phyloP scores from a whole-genome alignment of 37 sponge, comb jelly and placozoan species.

The Aplysina aerophoba region DNA sequence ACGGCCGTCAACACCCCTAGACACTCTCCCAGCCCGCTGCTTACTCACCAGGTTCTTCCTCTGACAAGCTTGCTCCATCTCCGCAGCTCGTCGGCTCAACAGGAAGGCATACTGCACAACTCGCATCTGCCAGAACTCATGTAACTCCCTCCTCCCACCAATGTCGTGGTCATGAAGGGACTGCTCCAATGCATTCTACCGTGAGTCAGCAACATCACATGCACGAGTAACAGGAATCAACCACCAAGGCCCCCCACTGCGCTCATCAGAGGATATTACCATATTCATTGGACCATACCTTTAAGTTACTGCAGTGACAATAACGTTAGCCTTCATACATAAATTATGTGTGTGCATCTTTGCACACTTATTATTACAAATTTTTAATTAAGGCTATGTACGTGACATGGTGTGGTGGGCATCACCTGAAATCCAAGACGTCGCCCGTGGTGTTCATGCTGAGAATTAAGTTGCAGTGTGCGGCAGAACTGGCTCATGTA shows the following conservation, averaged over 20 bases:
- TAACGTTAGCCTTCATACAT: too few species aligned
- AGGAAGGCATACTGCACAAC: constrained; percentile 9
- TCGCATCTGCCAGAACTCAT: constrained; percentile 52
- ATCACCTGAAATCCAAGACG: constrained; percentile 54
- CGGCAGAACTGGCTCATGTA: constrained; percentile 45
- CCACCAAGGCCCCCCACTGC: too few species aligned
- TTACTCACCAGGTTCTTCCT: neutral
- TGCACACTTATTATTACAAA: too few species aligned
- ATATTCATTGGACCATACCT: too few species aligned
- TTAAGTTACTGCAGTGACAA: too few species aligned
- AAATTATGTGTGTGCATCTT: too few species aligned
- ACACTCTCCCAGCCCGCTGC: neutral
- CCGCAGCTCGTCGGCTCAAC: neutral
- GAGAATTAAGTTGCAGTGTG: constrained; percentile 39
- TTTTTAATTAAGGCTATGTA: too few species aligned
- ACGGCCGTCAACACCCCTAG: too few species aligned
- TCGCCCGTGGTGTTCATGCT: constrained; percentile 28
- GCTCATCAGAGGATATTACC: too few species aligned
- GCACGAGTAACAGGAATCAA: too few species aligned
- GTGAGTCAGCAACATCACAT: neutral
- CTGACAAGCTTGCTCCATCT: neutral
- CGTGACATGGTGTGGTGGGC: too few species aligned
- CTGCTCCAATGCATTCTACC: constrained; percentile 57
- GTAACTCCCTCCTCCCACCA: constrained; percentile 46
- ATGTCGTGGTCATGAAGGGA: constrained; percentile 48